A percentile compares a stretch with the other conserved stretches of the same genome.
phyloP scores from a whole-genome alignment of 2,888 invertebrate genomes.

The Polymixis flavicincta region DNA sequence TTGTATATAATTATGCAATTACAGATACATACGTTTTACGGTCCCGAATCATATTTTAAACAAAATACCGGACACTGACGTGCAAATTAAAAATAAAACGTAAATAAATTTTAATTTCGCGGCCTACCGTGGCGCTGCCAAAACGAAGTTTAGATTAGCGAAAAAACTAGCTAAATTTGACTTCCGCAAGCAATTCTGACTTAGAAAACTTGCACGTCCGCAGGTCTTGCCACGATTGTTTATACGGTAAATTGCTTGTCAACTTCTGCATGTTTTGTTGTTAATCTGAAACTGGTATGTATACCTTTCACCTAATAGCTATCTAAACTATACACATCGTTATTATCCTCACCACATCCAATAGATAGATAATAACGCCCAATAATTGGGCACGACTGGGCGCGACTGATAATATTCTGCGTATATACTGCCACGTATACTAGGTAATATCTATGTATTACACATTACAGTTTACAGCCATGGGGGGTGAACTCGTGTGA shows the following conservation, averaged over 20 bases:
- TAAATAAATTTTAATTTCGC: too few relatives aligned
- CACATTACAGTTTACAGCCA: conserved; percentile 2
- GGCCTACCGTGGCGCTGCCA: too few relatives aligned
- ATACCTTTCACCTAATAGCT: not conserved
- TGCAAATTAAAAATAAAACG: too few relatives aligned
- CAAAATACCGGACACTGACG: too few relatives aligned
- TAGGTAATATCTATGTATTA: conserved; percentile 32
- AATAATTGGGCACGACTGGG: conserved; percentile 32
- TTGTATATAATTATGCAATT: too few relatives aligned
- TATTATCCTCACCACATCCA: not conserved
- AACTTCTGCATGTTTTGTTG: too few relatives aligned
- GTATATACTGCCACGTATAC: not conserved
- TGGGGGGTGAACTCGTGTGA: conserved; percentile 28
- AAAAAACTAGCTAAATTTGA: not conserved
- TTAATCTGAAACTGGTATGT: too few relatives aligned
- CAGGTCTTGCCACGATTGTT: not conserved
- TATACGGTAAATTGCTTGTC: not conserved
- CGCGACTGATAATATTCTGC: conserved; percentile 34
- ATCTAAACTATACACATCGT: not conserved
- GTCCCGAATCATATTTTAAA: too few relatives aligned
- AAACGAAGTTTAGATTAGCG: too few relatives aligned
- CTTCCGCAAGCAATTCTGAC: not conserved
- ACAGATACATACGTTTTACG: too few relatives aligned
- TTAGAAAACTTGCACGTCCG: not conserved
- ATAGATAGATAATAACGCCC: conserved; percentile 17